These are phyloP conservation scores for Eupelmus urozonus DNA, from an alignment of 2,888 invertebrate species.

Conservation along the genomic window DNA sequence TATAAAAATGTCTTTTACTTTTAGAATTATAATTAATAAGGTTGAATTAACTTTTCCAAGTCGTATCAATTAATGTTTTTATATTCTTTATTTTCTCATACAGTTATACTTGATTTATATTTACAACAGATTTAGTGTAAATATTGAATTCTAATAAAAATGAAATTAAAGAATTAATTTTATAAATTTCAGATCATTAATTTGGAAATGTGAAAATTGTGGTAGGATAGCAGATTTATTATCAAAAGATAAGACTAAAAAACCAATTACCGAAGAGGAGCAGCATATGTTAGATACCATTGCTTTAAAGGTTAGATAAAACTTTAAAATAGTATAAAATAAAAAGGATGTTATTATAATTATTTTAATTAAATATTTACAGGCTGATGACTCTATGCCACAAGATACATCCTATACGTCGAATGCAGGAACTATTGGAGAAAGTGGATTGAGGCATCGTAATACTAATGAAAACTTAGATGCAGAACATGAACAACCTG, in stretches of 20 bases:
- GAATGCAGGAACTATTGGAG: slow-evolving; percentile 59
- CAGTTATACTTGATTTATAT: not conserved
- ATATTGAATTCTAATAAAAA: slow-evolving; percentile 4
- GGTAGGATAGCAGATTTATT: slow-evolving; percentile 81
- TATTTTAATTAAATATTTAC: slow-evolving; percentile 14
- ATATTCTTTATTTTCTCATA: not conserved
- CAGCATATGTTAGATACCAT: slow-evolving; percentile 79
- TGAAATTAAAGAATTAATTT: slow-evolving; percentile 1
- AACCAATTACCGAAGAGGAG: slow-evolving; percentile 79
- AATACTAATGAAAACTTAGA: slow-evolving; percentile 62
- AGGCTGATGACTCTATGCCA: slow-evolving; percentile 70
- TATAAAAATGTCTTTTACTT: too few relatives aligned
- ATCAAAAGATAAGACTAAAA: slow-evolving; percentile 73
- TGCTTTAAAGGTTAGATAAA: slow-evolving; percentile 78
- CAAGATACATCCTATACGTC: slow-evolving; percentile 63
- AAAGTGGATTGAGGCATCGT: slow-evolving; percentile 69
- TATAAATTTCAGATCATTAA: slow-evolving; percentile 80
- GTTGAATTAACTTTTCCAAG: too few relatives aligned
- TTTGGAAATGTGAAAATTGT: slow-evolving; percentile 83
- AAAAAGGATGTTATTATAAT: slow-evolving; percentile 1
- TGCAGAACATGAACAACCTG: slow-evolving; percentile 67
- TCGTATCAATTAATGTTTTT: too few relatives aligned
- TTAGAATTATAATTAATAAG: too few relatives aligned
- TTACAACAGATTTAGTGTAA: slow-evolving; percentile 12
- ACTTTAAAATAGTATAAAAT: slow-evolving; percentile 14